phyloP scores from a whole-genome alignment of 2,113 vertebrate species.

The Phylloscopus trochiloides region DNA sequence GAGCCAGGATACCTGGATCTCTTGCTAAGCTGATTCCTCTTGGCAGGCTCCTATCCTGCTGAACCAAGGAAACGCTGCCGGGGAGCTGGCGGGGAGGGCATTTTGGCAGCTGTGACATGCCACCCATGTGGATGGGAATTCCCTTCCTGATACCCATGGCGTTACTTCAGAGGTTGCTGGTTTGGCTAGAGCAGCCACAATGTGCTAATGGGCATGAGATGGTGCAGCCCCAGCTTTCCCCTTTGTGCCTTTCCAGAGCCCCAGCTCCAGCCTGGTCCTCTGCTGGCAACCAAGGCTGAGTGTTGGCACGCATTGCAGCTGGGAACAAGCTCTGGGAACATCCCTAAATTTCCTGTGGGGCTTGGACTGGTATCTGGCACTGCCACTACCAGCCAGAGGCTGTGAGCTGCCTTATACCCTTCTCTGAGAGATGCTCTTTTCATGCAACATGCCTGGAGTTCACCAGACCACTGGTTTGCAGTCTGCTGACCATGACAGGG shows the following conservation, averaged over 20 bases:
- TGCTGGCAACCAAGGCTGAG: background rate
- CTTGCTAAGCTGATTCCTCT: conserved; percentile 16
- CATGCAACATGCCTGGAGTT: background rate
- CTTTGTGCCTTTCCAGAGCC: background rate
- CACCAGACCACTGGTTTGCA: background rate
- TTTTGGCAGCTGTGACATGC: conserved; percentile 55
- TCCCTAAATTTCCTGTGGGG: background rate
- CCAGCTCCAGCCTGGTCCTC: background rate
- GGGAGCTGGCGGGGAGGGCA: background rate
- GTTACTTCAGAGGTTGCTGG: background rate
- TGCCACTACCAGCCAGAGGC: background rate
- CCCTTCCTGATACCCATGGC: background rate
- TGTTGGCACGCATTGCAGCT: background rate
- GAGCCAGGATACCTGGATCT: conserved; percentile 54
- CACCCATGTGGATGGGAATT: conserved; percentile 51
- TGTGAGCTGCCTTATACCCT: background rate
- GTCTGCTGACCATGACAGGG: background rate
- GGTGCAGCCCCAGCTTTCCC: background rate
- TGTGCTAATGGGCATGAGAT: background rate
- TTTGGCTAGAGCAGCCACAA: background rate
- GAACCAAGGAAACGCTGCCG: background rate
- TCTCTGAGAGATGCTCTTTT: background rate
- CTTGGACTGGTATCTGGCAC: background rate
- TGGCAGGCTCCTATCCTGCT: conserved; percentile 46
- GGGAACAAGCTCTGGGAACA: background rate